These are phyloP conservation scores for Bibio marci DNA, from an alignment of 2,888 invertebrate species.

Conservation along the genomic window DNA sequence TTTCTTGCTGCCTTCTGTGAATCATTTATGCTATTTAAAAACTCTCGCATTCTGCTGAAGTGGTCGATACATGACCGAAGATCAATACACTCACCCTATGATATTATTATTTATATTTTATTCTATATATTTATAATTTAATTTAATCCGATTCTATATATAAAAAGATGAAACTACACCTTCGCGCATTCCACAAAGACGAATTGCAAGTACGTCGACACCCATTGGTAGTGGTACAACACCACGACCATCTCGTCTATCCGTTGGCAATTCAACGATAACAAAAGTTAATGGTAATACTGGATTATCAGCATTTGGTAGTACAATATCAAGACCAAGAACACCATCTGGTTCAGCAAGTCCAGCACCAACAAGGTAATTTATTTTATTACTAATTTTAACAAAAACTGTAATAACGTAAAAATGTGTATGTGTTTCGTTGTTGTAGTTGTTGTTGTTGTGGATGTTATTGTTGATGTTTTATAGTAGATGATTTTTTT, in stretches of 20 bases:
- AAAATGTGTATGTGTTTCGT: constrained; percentile 1
- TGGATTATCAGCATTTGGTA: constrained; percentile 29
- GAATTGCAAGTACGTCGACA: constrained; percentile 41
- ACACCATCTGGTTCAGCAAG: constrained; percentile 65
- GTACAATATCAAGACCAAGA: constrained; percentile 40
- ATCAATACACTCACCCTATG: no score
- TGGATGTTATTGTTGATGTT: no score
- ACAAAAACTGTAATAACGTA: constrained; percentile 3
- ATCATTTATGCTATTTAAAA: no score
- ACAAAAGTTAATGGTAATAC: constrained; percentile 42
- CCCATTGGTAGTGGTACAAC: constrained; percentile 35
- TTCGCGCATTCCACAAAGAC: constrained; percentile 64
- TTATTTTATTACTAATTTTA: constrained; percentile 4
- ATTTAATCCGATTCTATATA: constrained; percentile 5
- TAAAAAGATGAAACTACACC: constrained; percentile 55
- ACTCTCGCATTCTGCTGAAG: no score
- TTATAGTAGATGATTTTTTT: no score
- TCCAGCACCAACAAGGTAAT: constrained; percentile 60
- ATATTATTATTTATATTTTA: no score
- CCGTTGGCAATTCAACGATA: constrained; percentile 39
- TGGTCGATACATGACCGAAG: no score
- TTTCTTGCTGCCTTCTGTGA: no score
- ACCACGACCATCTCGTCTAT: constrained; percentile 34
- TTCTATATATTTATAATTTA: constrained; percentile 4
- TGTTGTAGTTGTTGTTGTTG: no score